Evolutionary conservation across 37 sponge, comb jelly and placozoan genomes (phyloP).

Genomic region (Halichondria panicea): DNA sequence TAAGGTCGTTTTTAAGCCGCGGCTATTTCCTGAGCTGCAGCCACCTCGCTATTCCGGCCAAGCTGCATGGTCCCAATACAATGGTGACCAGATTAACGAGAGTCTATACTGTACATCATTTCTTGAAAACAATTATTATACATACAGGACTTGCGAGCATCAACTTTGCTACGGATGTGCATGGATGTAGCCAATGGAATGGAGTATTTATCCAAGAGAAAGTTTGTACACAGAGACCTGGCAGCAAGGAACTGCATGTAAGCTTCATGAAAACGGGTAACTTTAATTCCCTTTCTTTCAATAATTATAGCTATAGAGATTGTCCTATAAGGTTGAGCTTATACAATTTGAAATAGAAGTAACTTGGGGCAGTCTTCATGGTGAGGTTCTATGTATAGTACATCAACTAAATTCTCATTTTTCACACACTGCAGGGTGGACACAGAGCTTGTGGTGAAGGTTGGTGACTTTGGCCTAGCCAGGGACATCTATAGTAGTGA

Average conservation of each 20-base stretch:
- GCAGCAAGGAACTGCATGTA: conserved; percentile 21
- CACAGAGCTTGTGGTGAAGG: conserved; percentile 4
- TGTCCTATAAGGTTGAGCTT: too few relatives aligned
- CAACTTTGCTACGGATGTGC: neutral
- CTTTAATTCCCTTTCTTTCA: neutral
- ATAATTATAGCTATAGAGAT: too few relatives aligned
- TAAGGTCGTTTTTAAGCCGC: too few relatives aligned
- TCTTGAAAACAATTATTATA: too few relatives aligned
- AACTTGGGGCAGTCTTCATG: neutral
- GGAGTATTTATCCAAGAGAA: neutral
- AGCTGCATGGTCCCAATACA: too few relatives aligned
- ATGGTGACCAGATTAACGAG: too few relatives aligned
- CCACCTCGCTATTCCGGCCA: too few relatives aligned
- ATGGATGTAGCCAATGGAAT: conserved; percentile 15
- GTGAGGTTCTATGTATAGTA: neutral
- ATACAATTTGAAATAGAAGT: too few relatives aligned
- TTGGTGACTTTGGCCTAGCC: conserved; percentile 51
- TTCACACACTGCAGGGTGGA: conserved; percentile 19
- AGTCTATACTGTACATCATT: too few relatives aligned
- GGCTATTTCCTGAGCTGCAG: too few relatives aligned
- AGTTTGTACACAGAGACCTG: conserved; percentile 24
- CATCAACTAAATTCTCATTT: too few relatives aligned
- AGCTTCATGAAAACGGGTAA: neutral
- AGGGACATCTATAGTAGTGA: conserved; percentile 10
- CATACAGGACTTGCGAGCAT: neutral